phyloP scores from a whole-genome alignment of 2,888 invertebrate species.

The Glaucopsyche alexis region DNA sequence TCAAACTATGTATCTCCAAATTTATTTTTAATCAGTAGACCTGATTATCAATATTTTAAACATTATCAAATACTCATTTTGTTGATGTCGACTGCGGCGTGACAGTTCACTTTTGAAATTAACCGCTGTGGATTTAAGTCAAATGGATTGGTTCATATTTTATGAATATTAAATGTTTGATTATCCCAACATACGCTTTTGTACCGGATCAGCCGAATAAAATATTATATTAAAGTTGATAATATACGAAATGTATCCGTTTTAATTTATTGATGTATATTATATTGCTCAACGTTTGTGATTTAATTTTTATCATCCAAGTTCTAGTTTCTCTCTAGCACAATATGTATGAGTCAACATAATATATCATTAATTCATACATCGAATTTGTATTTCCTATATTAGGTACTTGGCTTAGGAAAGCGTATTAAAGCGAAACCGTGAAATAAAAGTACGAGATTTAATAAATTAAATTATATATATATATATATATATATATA shows the following conservation, averaged over 20 bases:
- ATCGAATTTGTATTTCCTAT: too few relatives aligned
- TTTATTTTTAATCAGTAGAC: background rate
- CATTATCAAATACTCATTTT: background rate
- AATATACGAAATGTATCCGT: background rate
- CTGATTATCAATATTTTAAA: slow-evolving; percentile 6
- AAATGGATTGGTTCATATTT: slow-evolving; percentile 23
- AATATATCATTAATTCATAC: too few relatives aligned
- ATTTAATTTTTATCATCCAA: background rate
- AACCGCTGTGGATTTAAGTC: slow-evolving; percentile 23
- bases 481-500: too few relatives aligned
- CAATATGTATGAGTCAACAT: too few relatives aligned
- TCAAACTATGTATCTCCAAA: too few relatives aligned
- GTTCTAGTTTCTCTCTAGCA: too few relatives aligned
- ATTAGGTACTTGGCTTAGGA: too few relatives aligned
- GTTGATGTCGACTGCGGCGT: slow-evolving; percentile 8
- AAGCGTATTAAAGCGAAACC: too few relatives aligned
- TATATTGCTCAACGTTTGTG: background rate
- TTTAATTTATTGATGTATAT: background rate
- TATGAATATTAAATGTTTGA: slow-evolving; percentile 25
- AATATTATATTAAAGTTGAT: background rate
- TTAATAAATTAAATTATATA: too few relatives aligned
- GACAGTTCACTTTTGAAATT: slow-evolving; percentile 29
- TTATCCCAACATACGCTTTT: slow-evolving; percentile 1
- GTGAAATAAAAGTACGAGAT: too few relatives aligned
- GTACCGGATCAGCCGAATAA: background rate